Conservation (phyloP, 2,888 invertebrate genomes). For the Phymatocera aterrima region DNA sequence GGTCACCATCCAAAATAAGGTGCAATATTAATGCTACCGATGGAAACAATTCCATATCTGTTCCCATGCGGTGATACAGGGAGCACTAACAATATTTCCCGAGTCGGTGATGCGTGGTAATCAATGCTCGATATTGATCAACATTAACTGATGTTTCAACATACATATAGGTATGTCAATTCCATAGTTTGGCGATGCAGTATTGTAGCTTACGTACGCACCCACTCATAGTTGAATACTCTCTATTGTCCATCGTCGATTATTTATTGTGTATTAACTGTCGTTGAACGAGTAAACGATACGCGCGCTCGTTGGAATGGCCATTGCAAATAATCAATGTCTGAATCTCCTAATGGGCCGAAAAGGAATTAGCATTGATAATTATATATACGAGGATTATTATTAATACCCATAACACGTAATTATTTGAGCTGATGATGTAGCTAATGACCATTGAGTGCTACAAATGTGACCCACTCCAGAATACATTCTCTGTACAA, state of each 20-base stretch:
- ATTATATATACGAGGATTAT: slow-evolving; percentile 47
- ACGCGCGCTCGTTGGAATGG: slow-evolving; percentile 21
- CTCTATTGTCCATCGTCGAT: background rate
- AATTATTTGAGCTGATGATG: slow-evolving; percentile 39
- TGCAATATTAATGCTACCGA: background rate
- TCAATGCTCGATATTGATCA: slow-evolving; percentile 1
- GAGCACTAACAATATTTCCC: background rate
- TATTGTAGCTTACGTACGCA: background rate
- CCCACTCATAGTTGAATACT: background rate
- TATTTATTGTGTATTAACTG: slow-evolving; percentile 32
- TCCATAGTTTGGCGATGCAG: background rate
- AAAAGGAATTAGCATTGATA: slow-evolving; percentile 41
- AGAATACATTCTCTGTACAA: background rate
- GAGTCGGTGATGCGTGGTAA: slow-evolving; percentile 18
- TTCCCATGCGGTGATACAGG: background rate
- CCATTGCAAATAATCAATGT: slow-evolving; percentile 34
- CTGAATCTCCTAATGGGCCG: slow-evolving; percentile 42
- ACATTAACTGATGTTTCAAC: background rate
- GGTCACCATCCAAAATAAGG: background rate
- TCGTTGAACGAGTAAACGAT: slow-evolving; percentile 2
- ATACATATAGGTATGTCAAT: background rate
- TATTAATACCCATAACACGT: slow-evolving; percentile 43
- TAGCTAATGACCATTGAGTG: slow-evolving; percentile 28
- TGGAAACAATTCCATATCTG: background rate
- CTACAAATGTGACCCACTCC: slow-evolving; percentile 21